These are phyloP conservation scores for Phoxinus dragarum DNA, from an alignment of 2,797 vertebrate genomes.

Conservation along the genomic window DNA sequence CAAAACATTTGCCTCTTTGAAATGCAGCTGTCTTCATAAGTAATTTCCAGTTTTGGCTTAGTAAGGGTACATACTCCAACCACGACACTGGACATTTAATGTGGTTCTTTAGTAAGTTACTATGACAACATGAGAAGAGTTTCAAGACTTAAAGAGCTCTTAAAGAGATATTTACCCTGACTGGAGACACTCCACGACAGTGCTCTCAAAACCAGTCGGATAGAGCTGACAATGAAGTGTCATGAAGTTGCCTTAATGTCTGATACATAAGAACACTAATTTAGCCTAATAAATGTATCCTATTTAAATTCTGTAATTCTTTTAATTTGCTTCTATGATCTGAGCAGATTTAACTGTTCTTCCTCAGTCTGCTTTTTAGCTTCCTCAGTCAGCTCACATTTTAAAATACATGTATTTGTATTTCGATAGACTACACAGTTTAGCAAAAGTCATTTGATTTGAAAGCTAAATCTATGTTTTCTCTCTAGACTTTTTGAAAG, in stretches of 20 bases:
- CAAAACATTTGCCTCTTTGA: slow-evolving; percentile 30
- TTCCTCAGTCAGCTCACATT: background rate
- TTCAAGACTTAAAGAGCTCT: slow-evolving; percentile 21
- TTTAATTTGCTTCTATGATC: background rate
- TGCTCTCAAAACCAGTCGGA: background rate
- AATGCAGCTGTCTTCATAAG: slow-evolving; percentile 27
- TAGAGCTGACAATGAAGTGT: background rate
- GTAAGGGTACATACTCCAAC: background rate
- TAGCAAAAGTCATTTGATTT: background rate
- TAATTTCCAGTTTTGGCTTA: slow-evolving; percentile 11
- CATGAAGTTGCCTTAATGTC: background rate
- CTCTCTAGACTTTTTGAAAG: background rate
- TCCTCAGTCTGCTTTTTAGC: background rate
- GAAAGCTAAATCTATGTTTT: background rate
- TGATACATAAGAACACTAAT: background rate
- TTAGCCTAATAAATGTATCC: background rate
- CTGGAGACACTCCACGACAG: background rate
- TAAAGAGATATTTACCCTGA: background rate
- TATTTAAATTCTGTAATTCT: background rate
- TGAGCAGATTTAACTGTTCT: background rate
- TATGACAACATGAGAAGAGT: slow-evolving; percentile 18
- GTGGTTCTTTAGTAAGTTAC: slow-evolving; percentile 10
- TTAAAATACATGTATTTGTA: background rate
- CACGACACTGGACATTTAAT: slow-evolving; percentile 6
- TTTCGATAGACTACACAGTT: background rate